Evolutionary conservation across 2,888 invertebrate species (phyloP), one percentile per base, ranked within the genome.

Genomic region (Yponomeuta cagnagella): DNA sequence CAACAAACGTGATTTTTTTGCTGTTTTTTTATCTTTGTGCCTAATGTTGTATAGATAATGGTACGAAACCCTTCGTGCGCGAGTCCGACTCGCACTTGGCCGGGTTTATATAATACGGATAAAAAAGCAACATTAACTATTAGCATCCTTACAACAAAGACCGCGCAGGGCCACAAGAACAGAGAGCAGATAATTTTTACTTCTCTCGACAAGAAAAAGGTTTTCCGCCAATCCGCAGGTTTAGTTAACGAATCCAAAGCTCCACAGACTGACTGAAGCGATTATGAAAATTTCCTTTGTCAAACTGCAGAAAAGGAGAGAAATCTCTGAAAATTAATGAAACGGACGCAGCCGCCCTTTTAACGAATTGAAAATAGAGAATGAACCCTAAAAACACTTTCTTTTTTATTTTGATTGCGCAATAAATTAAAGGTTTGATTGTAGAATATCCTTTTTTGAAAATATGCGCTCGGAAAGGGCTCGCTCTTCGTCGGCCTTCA

Each of bases 291-390:
- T 64, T 64, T 64, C 30, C 64, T 31, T 58, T 64, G 64, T 64
- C 64, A 64, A 64, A 64, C 30, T 23, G 64, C 23, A 64, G 30
- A 64, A 64, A 64, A 64, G 10, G 23, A 10, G 64, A 23, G 10
- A 68, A 72, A 63, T 33, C 69, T 4, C n/a, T 70, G 70, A 12
- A 70, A 70, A 70, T 70, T 70, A 65, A 70, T 70, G 70, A 64
- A 64, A 70, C 64, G 64, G 15, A 64, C 69, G 8, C 72, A 72
- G 74, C 72, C 73, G 77, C 76, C 77, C 79, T 78, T 78, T 83
- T 76, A 78, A 75, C 73, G 75, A 82, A 81, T 77, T 79, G 78
- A 79, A 82, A 80, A 81, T 12, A 37, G 10, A 66, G 64, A 66
- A 66, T 37, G 37, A 37, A 66, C 15, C 15, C 23, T 67, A 8